These are phyloP conservation scores for Macropis europaea DNA, from an alignment of 2,888 invertebrate species.

Conservation along the genomic window DNA sequence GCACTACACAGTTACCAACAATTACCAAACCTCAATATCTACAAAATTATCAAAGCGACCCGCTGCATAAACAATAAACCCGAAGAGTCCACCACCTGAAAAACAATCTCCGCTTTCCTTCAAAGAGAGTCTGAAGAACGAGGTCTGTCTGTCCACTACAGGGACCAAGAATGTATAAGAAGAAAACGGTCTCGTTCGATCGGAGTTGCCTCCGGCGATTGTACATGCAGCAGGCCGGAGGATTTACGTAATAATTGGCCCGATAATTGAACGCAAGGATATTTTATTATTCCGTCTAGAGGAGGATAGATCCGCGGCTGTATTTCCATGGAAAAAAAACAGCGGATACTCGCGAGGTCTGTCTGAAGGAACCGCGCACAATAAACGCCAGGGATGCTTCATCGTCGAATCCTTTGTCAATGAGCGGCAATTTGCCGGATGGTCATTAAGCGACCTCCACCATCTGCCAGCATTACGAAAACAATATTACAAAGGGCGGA, in stretches of 20 bases:
- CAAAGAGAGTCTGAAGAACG: no score
- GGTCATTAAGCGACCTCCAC: slow-evolving; percentile 24
- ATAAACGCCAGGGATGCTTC: slow-evolving; percentile 33
- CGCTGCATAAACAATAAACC: no score
- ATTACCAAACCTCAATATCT: no score
- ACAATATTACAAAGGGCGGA: slow-evolving; percentile 11
- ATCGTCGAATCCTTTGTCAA: slow-evolving; percentile 38
- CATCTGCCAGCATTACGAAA: slow-evolving; percentile 14
- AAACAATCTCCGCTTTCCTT: no score
- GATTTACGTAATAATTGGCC: slow-evolving; percentile 22
- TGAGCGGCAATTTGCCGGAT: slow-evolving; percentile 39
- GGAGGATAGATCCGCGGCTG: not conserved
- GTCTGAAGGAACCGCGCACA: slow-evolving; percentile 17
- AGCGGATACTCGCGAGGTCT: not conserved
- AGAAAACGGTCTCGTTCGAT: not conserved
- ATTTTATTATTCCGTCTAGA: slow-evolving; percentile 26
- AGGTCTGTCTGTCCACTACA: no score
- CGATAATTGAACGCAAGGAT: slow-evolving; percentile 32
- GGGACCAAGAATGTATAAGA: no score
- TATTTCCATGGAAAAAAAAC: slow-evolving; percentile 21
- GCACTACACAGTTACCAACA: no score
- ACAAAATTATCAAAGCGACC: no score
- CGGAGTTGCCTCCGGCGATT: not conserved
- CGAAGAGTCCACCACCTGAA: no score
- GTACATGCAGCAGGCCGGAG: slow-evolving; percentile 2